These are phyloP conservation scores for Acanthosepion lycidas DNA, from an alignment of 2,888 invertebrate species.

Conservation along the genomic window DNA sequence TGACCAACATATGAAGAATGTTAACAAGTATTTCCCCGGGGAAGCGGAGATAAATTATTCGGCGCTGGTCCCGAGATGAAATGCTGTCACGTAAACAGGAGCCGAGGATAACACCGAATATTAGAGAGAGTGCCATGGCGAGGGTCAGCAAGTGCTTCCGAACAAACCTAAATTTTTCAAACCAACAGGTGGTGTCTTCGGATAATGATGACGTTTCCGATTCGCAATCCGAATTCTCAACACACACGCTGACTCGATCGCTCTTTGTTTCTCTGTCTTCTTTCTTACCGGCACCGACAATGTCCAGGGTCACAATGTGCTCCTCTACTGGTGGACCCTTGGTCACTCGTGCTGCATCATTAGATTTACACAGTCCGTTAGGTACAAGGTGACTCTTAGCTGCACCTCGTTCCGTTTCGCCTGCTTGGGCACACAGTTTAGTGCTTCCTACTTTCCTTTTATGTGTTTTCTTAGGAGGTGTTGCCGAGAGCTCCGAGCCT, in stretches of 20 bases:
- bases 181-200: background rate
- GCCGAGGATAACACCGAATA: background rate
- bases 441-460: conserved; percentile 14
- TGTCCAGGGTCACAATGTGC: background rate
- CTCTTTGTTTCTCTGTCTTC: background rate
- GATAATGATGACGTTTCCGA: background rate
- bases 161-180: background rate
- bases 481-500: background rate
- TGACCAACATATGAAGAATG: conserved; percentile 37
- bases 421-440: background rate
- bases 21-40: background rate
- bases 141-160: background rate
- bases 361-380: background rate
- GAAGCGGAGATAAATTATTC: background rate
- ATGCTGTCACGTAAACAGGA: background rate
- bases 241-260: background rate
- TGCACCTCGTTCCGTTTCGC: background rate
- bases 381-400: background rate
- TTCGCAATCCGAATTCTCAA: background rate
- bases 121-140: background rate
- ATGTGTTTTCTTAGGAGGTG: background rate
- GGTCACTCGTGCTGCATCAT: background rate
- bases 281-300: background rate
- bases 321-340: background rate
- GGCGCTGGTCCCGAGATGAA: background rate